A percentile compares a stretch with the other conserved stretches of the same genome.
Conservation (phyloP, 2,797 vertebrate genomes). For the Chaetophractus vellerosus region DNA sequence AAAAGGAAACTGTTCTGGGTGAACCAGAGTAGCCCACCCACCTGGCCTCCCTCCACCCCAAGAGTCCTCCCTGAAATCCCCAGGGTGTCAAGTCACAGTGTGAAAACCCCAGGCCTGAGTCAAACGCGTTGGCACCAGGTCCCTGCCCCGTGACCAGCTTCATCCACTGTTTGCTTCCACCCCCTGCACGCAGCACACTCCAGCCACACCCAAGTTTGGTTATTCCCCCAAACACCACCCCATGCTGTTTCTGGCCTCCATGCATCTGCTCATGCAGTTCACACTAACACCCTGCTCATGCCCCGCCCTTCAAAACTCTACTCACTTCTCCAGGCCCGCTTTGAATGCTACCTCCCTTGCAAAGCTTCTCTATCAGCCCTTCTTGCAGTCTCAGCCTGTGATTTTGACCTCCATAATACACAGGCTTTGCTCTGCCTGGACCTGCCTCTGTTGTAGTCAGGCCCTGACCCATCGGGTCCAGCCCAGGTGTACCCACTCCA, state of each 20-base stretch:
- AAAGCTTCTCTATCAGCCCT: background rate
- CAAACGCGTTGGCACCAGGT: background rate
- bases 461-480: background rate
- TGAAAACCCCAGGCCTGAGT: background rate
- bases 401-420: background rate
- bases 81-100: background rate
- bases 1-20: slow-evolving; percentile 8
- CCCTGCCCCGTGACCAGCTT: background rate
- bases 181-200: accelerated
- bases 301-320: background rate
- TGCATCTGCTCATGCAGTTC: background rate
- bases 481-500: background rate
- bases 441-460: background rate
- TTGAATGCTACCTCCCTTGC: background rate
- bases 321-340: background rate
- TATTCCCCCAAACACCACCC: accelerated
- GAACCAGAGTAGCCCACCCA: background rate
- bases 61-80: background rate
- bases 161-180: background rate
- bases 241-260: background rate
- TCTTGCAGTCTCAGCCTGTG: background rate
- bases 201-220: background rate
- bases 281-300: background rate
- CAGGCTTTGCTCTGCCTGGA: background rate
- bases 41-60: background rate